Evolutionary conservation across 1,140 invertebrate species (phyloP), one percentile per base, ranked within the genome.

Genomic region (Drosophila pandora): DNA sequence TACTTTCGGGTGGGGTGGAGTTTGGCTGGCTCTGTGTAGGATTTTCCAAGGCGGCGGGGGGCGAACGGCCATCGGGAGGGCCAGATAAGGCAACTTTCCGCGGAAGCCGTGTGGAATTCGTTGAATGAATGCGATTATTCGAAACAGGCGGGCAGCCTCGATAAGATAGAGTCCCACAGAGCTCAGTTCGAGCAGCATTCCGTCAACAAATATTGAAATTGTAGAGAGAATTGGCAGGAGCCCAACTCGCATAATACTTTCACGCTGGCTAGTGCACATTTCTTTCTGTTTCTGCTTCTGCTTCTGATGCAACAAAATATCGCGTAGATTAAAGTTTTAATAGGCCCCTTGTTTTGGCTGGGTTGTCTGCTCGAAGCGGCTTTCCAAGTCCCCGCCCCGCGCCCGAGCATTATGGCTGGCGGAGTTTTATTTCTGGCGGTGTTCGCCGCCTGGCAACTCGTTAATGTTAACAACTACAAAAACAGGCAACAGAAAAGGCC

Each of bases 1-100:
- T 68, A 32, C 61, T 63, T 65, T 50, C 54, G 52, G 70, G 79
- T 84, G 80, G 80, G 80, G 43, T 12, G 12, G 12, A 13, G n/a
- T 3, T 13, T 13, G n/a, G 52, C 54, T 17, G 17, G 23, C 45
- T 37, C 39, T 30, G 30, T 32, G 41, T 75, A 39, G 63, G 57
- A 70, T 82, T 79, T 62, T 62, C 58, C 62, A 60, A 52, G 50
- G 58, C 72, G 59, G 49, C 53, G 53, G 67, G 34, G 34, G 45
- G 45, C 37, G 48, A 50, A 45, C 7, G 13, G 55, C 9, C 43
- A 43, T 52, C 62, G 25, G 39, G 10, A 17, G 17, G 17, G 17
- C 7, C 3, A 32, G 65, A 71, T 73, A 62, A 73, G 68, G 32
- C 37, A 37, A 52, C 45, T 52, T 68, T 68, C 62, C 60, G 45